phyloP scores from a whole-genome alignment of 1,140 invertebrate species.

The Drosophila yakuba region DNA sequence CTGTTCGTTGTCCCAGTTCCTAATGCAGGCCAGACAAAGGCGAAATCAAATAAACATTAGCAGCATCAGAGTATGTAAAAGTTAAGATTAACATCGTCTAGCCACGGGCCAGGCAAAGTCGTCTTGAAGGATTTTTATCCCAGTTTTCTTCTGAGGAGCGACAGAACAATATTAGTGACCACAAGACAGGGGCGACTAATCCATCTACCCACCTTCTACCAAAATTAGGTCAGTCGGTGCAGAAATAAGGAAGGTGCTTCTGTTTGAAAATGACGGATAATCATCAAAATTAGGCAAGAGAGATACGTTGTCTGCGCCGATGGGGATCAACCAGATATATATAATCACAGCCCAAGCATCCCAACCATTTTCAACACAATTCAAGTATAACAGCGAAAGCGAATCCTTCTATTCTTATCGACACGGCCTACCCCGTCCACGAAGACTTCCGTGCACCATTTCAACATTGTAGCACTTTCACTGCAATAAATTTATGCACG shows the following conservation, averaged over 20 bases:
- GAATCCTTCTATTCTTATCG: constrained; percentile 22
- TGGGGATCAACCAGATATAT: constrained; percentile 44
- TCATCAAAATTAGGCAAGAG: constrained; percentile 72
- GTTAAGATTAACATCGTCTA: constrained; percentile 80
- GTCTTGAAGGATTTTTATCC: constrained; percentile 1
- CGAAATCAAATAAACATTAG: constrained; percentile 82
- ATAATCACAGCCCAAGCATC: background rate
- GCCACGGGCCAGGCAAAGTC: constrained; percentile 22
- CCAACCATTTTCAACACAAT: background rate
- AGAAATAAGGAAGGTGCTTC: constrained; percentile 23
- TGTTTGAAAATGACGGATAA: constrained; percentile 72
- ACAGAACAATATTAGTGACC: constrained; percentile 67
- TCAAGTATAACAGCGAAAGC: background rate
- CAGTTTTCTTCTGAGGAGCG: background rate
- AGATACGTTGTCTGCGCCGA: constrained; percentile 48
- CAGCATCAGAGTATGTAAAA: constrained; percentile 50
- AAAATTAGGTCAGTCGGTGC: constrained; percentile 70
- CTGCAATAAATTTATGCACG: constrained; percentile 63
- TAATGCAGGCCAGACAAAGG: constrained; percentile 52
- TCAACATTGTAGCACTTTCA: constrained; percentile 23
- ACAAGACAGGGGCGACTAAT: constrained; percentile 69
- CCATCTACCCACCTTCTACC: constrained; percentile 24
- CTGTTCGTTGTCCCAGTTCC: constrained; percentile 7
- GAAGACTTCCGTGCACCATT: constrained; percentile 11
- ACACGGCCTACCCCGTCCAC: constrained; percentile 11